phyloP scores from a whole-genome alignment of 64 coral and sea anemone species.

The Porites australiensis region DNA sequence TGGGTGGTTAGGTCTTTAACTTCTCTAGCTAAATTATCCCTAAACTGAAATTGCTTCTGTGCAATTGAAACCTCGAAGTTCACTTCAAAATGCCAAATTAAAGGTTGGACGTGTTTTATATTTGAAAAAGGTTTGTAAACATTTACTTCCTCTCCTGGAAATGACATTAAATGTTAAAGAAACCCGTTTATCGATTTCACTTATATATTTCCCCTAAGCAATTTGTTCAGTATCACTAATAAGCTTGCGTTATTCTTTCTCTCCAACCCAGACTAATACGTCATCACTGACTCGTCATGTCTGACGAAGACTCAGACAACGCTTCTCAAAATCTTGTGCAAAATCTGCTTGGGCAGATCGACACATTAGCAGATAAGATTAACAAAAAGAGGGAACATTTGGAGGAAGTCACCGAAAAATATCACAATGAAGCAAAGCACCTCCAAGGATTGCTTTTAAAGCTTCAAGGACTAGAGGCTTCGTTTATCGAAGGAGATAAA shows the following conservation, averaged over 20 bases:
- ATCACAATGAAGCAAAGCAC: slow-evolving; percentile 62
- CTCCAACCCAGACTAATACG: background rate
- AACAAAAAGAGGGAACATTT: slow-evolving; percentile 52
- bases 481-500: slow-evolving; percentile 62
- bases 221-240: background rate
- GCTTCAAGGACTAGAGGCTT: slow-evolving; percentile 32
- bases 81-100: too few relatives aligned
- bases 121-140: too few relatives aligned
- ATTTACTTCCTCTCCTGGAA: too few relatives aligned
- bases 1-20: too few relatives aligned
- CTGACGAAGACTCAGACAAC: slow-evolving; percentile 25
- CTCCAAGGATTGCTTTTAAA: slow-evolving; percentile 26
- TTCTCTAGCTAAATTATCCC: too few relatives aligned
- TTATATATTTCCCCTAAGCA: too few relatives aligned
- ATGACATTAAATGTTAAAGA: too few relatives aligned
- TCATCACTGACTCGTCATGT: background rate
- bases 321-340: background rate
- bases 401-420: slow-evolving; percentile 49
- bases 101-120: too few relatives aligned
- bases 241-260: background rate
- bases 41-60: too few relatives aligned
- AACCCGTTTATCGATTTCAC: too few relatives aligned
- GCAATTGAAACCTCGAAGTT: too few relatives aligned
- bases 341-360: slow-evolving; percentile 2
- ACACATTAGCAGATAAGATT: slow-evolving; percentile 18